phyloP scores from a whole-genome alignment of 2,888 invertebrate species.

The Lordiphosa fenestrarum region DNA sequence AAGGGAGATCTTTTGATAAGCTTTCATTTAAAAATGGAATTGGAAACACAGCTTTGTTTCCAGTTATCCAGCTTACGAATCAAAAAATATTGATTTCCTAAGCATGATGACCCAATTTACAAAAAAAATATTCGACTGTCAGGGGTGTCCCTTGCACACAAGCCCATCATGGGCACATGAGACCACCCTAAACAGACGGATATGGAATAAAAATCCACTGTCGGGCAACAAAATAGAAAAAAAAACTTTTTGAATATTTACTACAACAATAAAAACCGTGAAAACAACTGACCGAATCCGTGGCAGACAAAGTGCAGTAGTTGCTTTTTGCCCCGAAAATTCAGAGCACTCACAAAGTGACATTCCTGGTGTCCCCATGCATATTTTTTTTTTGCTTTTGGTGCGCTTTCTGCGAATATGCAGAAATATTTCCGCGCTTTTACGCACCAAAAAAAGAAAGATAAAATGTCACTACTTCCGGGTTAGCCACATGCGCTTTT shows the following conservation, averaged over 20 bases:
- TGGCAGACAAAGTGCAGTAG: constrained; percentile 16
- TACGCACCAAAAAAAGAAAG: constrained; percentile 3
- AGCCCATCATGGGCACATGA: constrained; percentile 1
- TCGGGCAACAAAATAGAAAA: constrained; percentile 4
- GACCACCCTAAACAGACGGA: constrained; percentile 22
- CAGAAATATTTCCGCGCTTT: constrained; percentile 58
- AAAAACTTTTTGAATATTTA: constrained; percentile 59
- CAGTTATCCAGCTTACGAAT: constrained; percentile 1
- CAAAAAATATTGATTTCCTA: constrained; percentile 5
- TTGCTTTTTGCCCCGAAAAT: constrained; percentile 9
- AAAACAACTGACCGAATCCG: constrained; percentile 32
- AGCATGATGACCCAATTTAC: background rate
- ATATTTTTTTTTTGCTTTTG: background rate
- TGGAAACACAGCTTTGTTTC: background rate
- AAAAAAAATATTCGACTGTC: no score
- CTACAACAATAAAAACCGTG: constrained; percentile 19
- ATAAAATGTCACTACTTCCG: constrained; percentile 63
- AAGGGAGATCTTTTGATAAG: background rate
- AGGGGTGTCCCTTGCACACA: no score
- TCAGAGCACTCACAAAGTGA: constrained; percentile 35
- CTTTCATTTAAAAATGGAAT: background rate
- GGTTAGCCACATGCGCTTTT: constrained; percentile 56
- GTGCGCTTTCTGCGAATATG: constrained; percentile 41
- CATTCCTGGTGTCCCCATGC: constrained; percentile 3
- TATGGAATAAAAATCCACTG: constrained; percentile 31